These are phyloP conservation scores for Archips crataeganus DNA, from an alignment of 2,888 invertebrate species.

Conservation along the genomic window DNA sequence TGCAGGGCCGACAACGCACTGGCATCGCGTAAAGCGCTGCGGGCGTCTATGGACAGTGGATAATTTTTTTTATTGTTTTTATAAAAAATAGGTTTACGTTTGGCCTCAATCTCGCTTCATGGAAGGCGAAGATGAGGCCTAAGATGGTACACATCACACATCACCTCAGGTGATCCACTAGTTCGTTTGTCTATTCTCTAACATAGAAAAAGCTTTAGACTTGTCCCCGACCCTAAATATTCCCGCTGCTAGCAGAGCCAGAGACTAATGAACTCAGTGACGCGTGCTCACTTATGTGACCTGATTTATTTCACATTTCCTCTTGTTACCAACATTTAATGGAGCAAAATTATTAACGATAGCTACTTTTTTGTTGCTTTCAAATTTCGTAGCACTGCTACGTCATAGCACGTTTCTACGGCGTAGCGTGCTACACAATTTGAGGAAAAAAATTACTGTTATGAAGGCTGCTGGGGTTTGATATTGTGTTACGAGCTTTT, in stretches of 20 bases:
- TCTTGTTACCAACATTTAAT: background rate
- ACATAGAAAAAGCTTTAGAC: background rate
- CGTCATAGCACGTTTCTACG: constrained; percentile 13
- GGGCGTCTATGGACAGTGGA: too few relatives aligned
- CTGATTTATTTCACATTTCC: constrained; percentile 18
- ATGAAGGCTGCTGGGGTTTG: too few relatives aligned
- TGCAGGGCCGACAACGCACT: too few relatives aligned
- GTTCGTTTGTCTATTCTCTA: too few relatives aligned
- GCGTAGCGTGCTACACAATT: constrained; percentile 10
- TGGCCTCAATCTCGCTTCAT: too few relatives aligned
- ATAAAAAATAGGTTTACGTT: too few relatives aligned
- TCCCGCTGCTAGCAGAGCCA: background rate
- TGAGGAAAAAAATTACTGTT: too few relatives aligned
- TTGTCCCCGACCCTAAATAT: background rate
- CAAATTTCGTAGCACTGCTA: constrained; percentile 11
- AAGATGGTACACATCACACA: too few relatives aligned
- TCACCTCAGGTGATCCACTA: too few relatives aligned
- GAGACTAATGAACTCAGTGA: constrained; percentile 15
- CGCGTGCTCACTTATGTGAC: constrained; percentile 6
- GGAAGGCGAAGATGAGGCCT: too few relatives aligned
- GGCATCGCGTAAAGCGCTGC: too few relatives aligned
- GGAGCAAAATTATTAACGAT: background rate
- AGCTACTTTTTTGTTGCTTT: background rate
- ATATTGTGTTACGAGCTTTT: background rate
- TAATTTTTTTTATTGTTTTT: too few relatives aligned